These are phyloP conservation scores for Coregonus sp. DNA, from an alignment of 2,797 vertebrate species.

Conservation along the genomic window DNA sequence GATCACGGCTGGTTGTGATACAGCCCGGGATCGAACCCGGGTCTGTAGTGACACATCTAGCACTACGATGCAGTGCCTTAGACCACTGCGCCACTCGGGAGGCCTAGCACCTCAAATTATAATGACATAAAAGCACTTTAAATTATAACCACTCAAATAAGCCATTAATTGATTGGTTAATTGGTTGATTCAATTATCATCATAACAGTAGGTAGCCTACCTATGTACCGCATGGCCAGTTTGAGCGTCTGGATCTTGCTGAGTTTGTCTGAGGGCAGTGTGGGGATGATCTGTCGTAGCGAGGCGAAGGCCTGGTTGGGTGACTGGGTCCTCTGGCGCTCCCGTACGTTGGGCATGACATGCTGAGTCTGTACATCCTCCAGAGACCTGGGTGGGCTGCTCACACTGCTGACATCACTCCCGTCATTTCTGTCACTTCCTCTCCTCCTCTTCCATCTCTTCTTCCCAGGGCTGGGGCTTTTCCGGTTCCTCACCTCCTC, in stretches of 20 bases:
- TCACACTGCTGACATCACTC: background rate
- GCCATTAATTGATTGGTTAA: background rate
- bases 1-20: too few relatives aligned
- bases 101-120: background rate
- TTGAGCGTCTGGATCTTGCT: conserved; percentile 34
- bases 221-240: conserved; percentile 24
- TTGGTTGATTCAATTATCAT: background rate
- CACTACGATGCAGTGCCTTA: too few relatives aligned
- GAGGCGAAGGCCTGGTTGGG: conserved; percentile 26
- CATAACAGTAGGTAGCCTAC: background rate
- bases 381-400: background rate
- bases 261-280: conserved; percentile 27
- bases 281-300: conserved; percentile 22
- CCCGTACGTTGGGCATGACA: conserved; percentile 24
- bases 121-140: background rate
- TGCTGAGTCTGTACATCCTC: conserved; percentile 17
- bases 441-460: conserved; percentile 8
- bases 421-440: background rate
- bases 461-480: background rate
- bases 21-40: too few relatives aligned
- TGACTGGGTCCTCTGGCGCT: conserved; percentile 27
- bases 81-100: too few relatives aligned
- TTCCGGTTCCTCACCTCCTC: background rate
- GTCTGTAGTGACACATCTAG: too few relatives aligned
- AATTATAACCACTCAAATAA: background rate